Percentiles rank a stretch among this genome's conserved stretches.
phyloP scores from a whole-genome alignment of 2,797 vertebrate genomes.

The Amphiprion clarkii region DNA sequence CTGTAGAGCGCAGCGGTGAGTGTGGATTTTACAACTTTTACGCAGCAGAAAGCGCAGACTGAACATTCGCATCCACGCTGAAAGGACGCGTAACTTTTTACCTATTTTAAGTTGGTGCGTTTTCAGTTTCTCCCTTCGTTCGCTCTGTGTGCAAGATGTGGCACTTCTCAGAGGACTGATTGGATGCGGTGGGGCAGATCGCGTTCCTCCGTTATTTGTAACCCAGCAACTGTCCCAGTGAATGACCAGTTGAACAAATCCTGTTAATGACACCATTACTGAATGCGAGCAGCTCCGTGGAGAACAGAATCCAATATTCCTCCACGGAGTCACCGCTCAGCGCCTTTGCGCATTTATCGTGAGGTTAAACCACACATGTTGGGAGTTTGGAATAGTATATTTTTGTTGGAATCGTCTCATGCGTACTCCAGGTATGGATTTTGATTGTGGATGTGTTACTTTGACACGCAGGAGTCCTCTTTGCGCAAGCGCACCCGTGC shows the following conservation, averaged over 20 bases:
- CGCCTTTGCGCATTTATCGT: background rate
- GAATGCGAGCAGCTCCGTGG: constrained; percentile 50
- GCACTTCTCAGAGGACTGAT: constrained; percentile 41
- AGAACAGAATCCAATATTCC: constrained; percentile 16
- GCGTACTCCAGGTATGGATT: constrained; percentile 44
- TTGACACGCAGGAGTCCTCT: constrained; percentile 39
- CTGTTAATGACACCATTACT: constrained; percentile 67
- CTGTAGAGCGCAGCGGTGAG: constrained; percentile 30
- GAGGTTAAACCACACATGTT: background rate
- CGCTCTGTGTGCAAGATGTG: background rate
- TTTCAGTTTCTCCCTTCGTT: background rate
- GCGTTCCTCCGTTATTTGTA: constrained; percentile 82
- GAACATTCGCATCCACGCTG: constrained; percentile 1
- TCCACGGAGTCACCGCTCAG: constrained; percentile 4
- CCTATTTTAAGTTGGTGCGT: background rate
- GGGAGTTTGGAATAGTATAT: background rate
- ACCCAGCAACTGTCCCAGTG: constrained; percentile 83
- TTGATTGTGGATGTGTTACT: background rate
- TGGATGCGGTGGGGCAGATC: constrained; percentile 61
- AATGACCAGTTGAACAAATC: constrained; percentile 79
- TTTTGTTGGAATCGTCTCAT: background rate
- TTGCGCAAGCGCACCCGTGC: constrained; percentile 78
- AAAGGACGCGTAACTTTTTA: constrained; percentile 1
- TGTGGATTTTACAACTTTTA: constrained; percentile 32
- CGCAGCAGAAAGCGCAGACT: background rate